Conservation (phyloP, 2,888 invertebrate species). For the Chymomyza procnemis region DNA sequence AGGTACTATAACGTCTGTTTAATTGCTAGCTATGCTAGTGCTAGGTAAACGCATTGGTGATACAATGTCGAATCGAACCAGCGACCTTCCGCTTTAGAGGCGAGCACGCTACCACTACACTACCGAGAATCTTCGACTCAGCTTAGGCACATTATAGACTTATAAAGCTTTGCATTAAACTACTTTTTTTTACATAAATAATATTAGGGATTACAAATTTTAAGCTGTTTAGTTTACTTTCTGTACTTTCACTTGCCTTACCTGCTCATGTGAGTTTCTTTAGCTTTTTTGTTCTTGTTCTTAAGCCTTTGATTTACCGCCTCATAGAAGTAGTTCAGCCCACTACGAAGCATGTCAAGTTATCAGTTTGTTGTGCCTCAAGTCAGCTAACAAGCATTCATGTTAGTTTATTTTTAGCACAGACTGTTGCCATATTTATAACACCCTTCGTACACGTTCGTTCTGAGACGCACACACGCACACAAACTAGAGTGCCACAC, state of each 20-base stretch:
- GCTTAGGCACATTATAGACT: no score
- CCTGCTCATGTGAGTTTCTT: background rate
- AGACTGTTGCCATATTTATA: constrained; percentile 43
- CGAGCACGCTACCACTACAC: no score
- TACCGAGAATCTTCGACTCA: no score
- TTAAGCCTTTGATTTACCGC: background rate
- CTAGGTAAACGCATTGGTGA: no score
- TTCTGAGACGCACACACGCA: background rate
- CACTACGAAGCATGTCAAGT: background rate
- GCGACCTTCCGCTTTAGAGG: no score
- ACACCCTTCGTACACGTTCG: background rate
- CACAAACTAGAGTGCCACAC: no score
- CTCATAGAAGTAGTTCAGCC: background rate
- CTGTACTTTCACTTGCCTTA: background rate
- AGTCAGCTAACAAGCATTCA: constrained; percentile 1
- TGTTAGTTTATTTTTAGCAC: constrained; percentile 53
- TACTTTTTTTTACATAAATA: background rate
- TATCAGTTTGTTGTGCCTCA: background rate
- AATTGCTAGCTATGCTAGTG: no score
- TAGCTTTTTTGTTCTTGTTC: background rate
- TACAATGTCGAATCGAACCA: no score
- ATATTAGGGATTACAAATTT: background rate
- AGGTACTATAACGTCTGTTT: no score
- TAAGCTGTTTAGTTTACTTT: background rate
- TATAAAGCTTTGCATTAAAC: background rate